Base-by-base conservation (phyloP, 2,888 invertebrate species). In the Atethmia centrago region DNA sequence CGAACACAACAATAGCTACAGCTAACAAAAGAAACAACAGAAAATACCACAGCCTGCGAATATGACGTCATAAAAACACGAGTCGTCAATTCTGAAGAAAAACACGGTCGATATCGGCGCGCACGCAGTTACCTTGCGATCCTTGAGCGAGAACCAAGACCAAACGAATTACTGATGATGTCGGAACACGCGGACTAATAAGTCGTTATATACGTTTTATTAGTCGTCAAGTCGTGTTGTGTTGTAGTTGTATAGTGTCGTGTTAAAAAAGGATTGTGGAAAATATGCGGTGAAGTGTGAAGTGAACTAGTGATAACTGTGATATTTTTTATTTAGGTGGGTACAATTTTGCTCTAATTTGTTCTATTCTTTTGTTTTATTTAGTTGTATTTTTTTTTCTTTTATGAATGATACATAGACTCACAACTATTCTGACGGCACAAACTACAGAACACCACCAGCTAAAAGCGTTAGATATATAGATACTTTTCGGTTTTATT, bases 111-210 rank as follows among this genome's bases (percentile, higher is more conserved):
- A 62, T 67, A 55, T 62, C 47, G 47, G 66, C 73, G 82, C 49
- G 5, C 67, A 55, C 74, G 79, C 82, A 82, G 82, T 74, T 62
- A 65, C 58, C 55, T 75, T 70, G 74, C 55, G 76, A 71, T 66
- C 79, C 79, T 85, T 84, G 85, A 79, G 71, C 74, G 65, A 70
- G 77, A 74, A 74, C 74, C 79, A 82, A 83, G 81, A 81, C 74
- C 78, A 82, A 79, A 61, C 47, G 70, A 65, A 78, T 82, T 63
- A 74, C 64, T 71, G 63, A 25, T 49, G 61, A 64, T 70, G 66
- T 59, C 49, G 64, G 67, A 67, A 56, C 59, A 51, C 36, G 65
- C 45, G 21, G 63, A 9, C 19, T 55, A 70, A 59, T 80, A 66
- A 70, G 56, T 82, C 49, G 62, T 74, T 63, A 66, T 21, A 59